A percentile compares a stretch with the other conserved stretches of the same genome.
Evolutionary conservation across 2,797 vertebrate species (phyloP).

Genomic region (Enteromius unitaeniatus): DNA sequence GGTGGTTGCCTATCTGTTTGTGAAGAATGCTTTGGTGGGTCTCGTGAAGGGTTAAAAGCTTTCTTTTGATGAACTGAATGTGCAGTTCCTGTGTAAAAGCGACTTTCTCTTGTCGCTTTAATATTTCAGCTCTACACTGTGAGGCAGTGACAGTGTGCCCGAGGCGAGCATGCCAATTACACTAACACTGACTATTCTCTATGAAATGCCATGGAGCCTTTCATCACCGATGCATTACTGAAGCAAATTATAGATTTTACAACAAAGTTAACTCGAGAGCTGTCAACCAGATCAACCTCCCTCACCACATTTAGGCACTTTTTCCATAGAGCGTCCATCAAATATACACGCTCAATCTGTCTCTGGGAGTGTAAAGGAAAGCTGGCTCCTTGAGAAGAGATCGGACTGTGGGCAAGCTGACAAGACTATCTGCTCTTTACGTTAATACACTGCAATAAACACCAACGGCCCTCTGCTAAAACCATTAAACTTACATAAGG

Average conservation of each 20-base stretch:
- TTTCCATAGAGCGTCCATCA: conserved; percentile 45
- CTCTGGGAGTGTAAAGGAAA: conserved; percentile 29
- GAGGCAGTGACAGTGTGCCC: conserved; percentile 67
- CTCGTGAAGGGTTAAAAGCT: conserved; percentile 36
- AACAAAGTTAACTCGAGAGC: conserved; percentile 66
- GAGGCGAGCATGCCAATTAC: conserved; percentile 65
- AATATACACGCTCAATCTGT: conserved; percentile 27
- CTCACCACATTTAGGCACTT: conserved; percentile 59
- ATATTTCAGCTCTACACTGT: conserved; percentile 56
- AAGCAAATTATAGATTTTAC: conserved; percentile 62
- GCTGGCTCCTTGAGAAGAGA: conserved; percentile 33
- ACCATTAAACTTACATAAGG: conserved; percentile 67
- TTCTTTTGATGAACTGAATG: conserved; percentile 40
- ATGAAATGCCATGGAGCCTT: conserved; percentile 63
- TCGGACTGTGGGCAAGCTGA: conserved; percentile 47
- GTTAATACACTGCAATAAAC: conserved; percentile 56
- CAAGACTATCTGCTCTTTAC: conserved; percentile 48
- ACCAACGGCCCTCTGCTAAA: conserved; percentile 61
- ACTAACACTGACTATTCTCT: conserved; percentile 69
- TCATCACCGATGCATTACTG: conserved; percentile 64
- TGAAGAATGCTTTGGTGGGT: neutral
- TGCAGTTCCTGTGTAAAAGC: conserved; percentile 37
- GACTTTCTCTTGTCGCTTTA: conserved; percentile 54
- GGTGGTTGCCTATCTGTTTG: neutral
- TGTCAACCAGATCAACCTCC: conserved; percentile 58